A percentile compares a stretch with the other conserved stretches of the same genome.
Evolutionary conservation across 2,888 invertebrate species (phyloP).

Genomic region (Epicampocera succincta): DNA sequence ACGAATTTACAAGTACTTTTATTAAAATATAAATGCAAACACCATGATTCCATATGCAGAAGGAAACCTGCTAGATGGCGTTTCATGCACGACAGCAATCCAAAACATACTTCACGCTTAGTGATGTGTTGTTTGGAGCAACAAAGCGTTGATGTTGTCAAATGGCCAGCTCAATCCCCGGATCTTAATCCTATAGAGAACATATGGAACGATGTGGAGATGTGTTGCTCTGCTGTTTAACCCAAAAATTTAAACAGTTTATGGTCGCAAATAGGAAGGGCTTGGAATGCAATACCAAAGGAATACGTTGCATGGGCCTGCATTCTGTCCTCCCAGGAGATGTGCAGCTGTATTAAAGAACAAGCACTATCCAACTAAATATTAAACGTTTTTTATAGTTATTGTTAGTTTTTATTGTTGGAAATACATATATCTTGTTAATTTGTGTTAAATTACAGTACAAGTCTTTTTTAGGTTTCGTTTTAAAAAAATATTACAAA

Average conservation of each 20-base stretch:
- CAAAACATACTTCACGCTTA: slow-evolving; percentile 31
- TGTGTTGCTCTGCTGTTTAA: not conserved
- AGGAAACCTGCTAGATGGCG: slow-evolving; percentile 23
- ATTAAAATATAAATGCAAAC: slow-evolving; percentile 25
- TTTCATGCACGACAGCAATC: slow-evolving; percentile 30
- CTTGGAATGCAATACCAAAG: slow-evolving; percentile 6
- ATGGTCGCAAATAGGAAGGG: not conserved
- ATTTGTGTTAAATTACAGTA: no score
- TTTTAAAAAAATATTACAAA: no score
- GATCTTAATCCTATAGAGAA: slow-evolving; percentile 32
- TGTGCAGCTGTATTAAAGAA: slow-evolving; percentile 27
- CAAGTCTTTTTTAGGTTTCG: no score
- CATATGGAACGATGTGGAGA: slow-evolving; percentile 20
- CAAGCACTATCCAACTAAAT: slow-evolving; percentile 16
- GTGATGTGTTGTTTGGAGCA: slow-evolving; percentile 16
- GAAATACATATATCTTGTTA: no score
- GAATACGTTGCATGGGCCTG: not conserved
- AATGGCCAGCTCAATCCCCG: slow-evolving; percentile 10
- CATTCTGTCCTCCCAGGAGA: slow-evolving; percentile 33
- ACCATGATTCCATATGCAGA: slow-evolving; percentile 35
- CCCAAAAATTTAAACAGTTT: not conserved
- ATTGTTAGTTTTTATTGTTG: no score
- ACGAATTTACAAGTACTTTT: slow-evolving; percentile 7
- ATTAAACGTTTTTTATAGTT: not conserved
- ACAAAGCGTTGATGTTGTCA: not conserved